Percentiles rank a stretch among this genome's conserved stretches.
These are phyloP conservation scores for Neolamprologus brichardi DNA, from an alignment of 2,113 vertebrate genomes.

Conservation along the genomic window DNA sequence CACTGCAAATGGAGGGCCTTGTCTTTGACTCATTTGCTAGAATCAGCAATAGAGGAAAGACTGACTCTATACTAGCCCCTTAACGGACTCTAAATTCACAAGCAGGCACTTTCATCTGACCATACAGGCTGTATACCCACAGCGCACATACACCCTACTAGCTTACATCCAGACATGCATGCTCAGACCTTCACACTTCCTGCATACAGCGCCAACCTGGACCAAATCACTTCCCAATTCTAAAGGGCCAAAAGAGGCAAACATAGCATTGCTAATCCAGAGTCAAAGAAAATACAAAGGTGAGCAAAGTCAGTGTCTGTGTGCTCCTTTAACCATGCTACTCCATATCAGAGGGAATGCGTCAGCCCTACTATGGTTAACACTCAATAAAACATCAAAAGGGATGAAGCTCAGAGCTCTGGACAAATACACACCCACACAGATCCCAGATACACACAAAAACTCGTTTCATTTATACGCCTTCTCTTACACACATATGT, in stretches of 20 bases:
- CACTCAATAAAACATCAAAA: constrained; percentile 71
- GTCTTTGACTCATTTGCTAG: constrained; percentile 19
- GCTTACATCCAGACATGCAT: background rate
- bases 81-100: background rate
- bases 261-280: constrained; percentile 27
- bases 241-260: constrained; percentile 2
- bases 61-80: background rate
- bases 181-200: background rate
- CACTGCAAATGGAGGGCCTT: constrained; percentile 27
- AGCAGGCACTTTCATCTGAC: background rate
- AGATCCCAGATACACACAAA: constrained; percentile 26
- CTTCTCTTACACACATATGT: background rate
- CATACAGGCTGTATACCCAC: background rate
- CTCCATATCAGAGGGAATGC: constrained; percentile 46
- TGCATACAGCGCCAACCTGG: background rate
- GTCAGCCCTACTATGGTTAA: constrained; percentile 54
- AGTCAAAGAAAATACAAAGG: constrained; percentile 32
- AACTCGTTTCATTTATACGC: background rate
- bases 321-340: constrained; percentile 36
- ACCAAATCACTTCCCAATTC: constrained; percentile 24
- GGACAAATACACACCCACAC: constrained; percentile 54
- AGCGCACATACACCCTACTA: background rate
- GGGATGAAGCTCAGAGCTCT: constrained; percentile 45
- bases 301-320: constrained; percentile 27
- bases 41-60: background rate